Evolutionary conservation across 2,113 vertebrate species (phyloP), one percentile per base, ranked within the genome.

Genomic region (Alethe castanea): DNA sequence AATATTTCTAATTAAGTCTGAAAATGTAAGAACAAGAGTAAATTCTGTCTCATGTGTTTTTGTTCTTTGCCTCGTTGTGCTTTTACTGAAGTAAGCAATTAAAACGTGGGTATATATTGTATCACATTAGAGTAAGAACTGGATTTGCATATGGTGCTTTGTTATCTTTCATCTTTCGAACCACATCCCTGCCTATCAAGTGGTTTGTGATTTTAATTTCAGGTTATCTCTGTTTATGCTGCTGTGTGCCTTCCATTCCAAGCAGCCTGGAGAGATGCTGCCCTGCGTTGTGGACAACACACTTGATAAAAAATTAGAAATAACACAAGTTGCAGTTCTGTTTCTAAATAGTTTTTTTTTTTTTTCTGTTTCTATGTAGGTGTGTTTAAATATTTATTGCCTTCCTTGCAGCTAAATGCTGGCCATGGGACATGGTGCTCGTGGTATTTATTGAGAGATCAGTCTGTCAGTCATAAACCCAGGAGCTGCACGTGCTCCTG

Each of bases 161-260:
- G 54, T 91, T 76, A 54, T 66, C 65, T 81, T 90, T 85, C 61
- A 62, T 92, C 78, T 54, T 81, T 79, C 69, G 54, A 80, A n/a
- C 53, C 22, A 15, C 45, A 33, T 50, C 80, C 22, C 52, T 79
- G 38, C 60, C 91, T 89, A 71, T 86, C 69, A 84, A 1, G 33
- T 59, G 26, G n/a, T 26, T 85, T 84, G 40, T n/a, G 31, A 33
- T 94, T 94, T 95, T 94, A 62, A 81, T 91, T 96, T 78, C 56
- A 47, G 70, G 53, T 78, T 87, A 26, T 91, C 42, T 74, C 52
- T 89, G 1, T 80, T 83, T 86, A 22, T 76, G 11, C 42, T 89
- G 64, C 50, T 52, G 24, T 66, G 85, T 90, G 54, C 44, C n/a
- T 59, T 67, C 29, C 42, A 36, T 62, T 38, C 25, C 86, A 44